Base-by-base conservation (phyloP, 2,113 vertebrate genomes). In the Tragelaphus imberbis region DNA sequence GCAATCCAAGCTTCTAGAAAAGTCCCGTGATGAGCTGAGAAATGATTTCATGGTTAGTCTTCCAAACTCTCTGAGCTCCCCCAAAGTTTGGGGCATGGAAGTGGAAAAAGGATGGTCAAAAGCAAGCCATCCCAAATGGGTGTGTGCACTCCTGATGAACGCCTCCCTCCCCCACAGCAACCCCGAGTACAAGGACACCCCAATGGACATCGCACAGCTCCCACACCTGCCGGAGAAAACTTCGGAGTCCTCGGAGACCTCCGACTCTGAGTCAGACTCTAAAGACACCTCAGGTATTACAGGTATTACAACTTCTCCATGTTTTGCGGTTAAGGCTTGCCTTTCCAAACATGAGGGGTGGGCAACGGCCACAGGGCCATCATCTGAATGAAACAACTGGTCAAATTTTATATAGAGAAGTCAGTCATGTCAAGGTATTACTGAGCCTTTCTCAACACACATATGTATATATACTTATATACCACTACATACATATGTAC, bases 211-310 rank as follows among this genome's bases (percentile, higher is more conserved):
- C 81, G 99, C 99, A 88, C 99, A 99, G 98, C 99, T 99, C 96
- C 99, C 99, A 44, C 99, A 99, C 90, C 99, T 99, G 97, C 99
- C 99, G 0, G 99, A 99, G 98, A 99, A 99, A 98, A 99, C 99
- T 23, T 99, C 99, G 0, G 99, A 99, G 98, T 99, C 99, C 93
- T 99, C 99, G 0, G 99, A 99, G 98, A 99, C 99, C 8, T 99
- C 99, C 0, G 99, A 99, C 98, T 99, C 99, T 1, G 99, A 99
- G 97, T 99, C 99, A 0, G 99, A 99, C 97, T 99, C 99, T 97
- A 99, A 99, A 99, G 99, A 99, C 98, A 99, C 99, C 99, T 99
- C 99, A 98, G 99, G 99, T 99, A 99, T 98, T 85, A 86, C 93
- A 98, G 96, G 97, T 94, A 97, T 75, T 97, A 91, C 77, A 86